Conservation (phyloP, 2,888 invertebrate species). For the Apoda limacodes region DNA sequence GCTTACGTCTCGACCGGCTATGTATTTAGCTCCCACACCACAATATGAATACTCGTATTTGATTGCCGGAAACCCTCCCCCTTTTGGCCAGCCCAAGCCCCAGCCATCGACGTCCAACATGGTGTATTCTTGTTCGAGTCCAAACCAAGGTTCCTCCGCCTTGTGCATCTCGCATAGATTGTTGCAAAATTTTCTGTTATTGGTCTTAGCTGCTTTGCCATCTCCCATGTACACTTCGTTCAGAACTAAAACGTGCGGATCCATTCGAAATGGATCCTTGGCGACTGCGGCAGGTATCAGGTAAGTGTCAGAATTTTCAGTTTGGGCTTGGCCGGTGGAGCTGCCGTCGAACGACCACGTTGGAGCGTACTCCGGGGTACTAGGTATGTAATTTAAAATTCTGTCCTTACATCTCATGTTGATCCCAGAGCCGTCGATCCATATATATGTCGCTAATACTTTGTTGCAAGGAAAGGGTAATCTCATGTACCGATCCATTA, state of each 20-base stretch:
- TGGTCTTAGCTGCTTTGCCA: slow-evolving; percentile 77
- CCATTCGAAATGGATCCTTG: slow-evolving; percentile 90
- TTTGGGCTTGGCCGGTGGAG: slow-evolving; percentile 85
- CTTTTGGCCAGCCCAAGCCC: slow-evolving; percentile 94
- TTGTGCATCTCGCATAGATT: slow-evolving; percentile 77
- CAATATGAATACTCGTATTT: slow-evolving; percentile 93
- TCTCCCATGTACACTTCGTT: slow-evolving; percentile 84
- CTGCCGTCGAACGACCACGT: slow-evolving; percentile 94
- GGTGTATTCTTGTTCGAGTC: slow-evolving; percentile 93
- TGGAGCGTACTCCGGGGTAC: slow-evolving; percentile 68
- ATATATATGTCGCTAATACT: slow-evolving; percentile 77
- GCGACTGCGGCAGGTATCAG: slow-evolving; percentile 89
- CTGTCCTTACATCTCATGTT: slow-evolving; percentile 77
- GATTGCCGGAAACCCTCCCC: slow-evolving; percentile 87
- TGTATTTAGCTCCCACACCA: slow-evolving; percentile 93
- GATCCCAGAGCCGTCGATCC: slow-evolving; percentile 85
- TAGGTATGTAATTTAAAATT: slow-evolving; percentile 74
- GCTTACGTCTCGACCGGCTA: slow-evolving; percentile 91
- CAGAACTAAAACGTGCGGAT: slow-evolving; percentile 88
- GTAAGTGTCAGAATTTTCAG: slow-evolving; percentile 90
- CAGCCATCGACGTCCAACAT: slow-evolving; percentile 88
- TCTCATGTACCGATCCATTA: slow-evolving; percentile 64
- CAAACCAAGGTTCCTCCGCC: slow-evolving; percentile 86
- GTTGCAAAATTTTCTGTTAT: slow-evolving; percentile 77
- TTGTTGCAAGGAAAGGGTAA: slow-evolving; percentile 71